Evolutionary conservation across 2,113 vertebrate species (phyloP).

Genomic region (Colossoma macropomum): DNA sequence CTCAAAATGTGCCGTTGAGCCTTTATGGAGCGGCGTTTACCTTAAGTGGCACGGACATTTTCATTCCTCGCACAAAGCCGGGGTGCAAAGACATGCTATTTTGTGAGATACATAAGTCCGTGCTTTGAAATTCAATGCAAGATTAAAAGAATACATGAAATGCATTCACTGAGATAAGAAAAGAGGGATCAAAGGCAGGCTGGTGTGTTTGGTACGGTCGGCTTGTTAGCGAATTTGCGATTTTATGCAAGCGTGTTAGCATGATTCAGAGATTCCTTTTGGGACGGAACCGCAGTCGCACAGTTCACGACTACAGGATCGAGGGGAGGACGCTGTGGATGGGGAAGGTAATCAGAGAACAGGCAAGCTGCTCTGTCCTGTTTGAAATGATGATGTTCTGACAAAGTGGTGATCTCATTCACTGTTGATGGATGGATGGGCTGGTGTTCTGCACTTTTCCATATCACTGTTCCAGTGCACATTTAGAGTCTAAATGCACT

Average conservation of each 20-base stretch:
- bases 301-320: background rate
- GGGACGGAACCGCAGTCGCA: background rate
- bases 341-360: background rate
- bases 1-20: background rate
- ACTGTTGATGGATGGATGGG: background rate
- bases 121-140: slow-evolving; percentile 37
- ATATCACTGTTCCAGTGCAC: background rate
- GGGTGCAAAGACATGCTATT: slow-evolving; percentile 8
- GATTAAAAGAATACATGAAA: slow-evolving; percentile 40
- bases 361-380: background rate
- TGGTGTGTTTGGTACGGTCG: slow-evolving; percentile 22
- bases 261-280: slow-evolving; percentile 4
- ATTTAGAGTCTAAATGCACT: no score
- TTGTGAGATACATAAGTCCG: background rate
- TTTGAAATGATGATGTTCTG: background rate
- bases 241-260: background rate
- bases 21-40: background rate
- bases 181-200: slow-evolving; percentile 41
- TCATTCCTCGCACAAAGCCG: slow-evolving; percentile 5
- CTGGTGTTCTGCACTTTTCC: background rate
- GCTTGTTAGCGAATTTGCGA: slow-evolving; percentile 19
- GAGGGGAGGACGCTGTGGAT: background rate
- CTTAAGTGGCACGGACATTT: slow-evolving; percentile 6
- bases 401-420: background rate
- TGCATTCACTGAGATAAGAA: background rate